Conservation (phyloP, 2,113 vertebrate species). For the Puffinus mauretanicus region DNA sequence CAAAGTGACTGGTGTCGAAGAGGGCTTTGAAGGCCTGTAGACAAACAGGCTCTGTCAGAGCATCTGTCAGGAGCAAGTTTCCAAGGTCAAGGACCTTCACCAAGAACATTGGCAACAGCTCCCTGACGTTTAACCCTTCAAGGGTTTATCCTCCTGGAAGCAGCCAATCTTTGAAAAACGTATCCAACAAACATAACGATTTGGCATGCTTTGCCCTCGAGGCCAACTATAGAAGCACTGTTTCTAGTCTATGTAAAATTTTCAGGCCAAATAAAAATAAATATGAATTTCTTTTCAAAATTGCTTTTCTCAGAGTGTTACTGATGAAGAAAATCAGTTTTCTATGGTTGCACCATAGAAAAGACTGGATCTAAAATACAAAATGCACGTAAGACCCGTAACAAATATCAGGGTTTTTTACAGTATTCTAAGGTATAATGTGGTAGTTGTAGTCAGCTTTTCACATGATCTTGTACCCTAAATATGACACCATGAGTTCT, state of each 20-base stretch:
- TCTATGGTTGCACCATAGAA: neutral
- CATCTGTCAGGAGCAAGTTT: neutral
- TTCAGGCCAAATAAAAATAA: neutral
- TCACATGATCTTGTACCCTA: neutral
- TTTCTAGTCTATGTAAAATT: neutral
- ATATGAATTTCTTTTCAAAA: neutral
- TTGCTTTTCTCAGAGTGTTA: neutral
- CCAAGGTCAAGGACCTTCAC: constrained; percentile 7
- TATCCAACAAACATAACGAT: neutral
- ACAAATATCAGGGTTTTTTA: neutral
- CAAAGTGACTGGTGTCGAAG: neutral
- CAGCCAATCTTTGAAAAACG: neutral
- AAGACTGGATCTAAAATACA: neutral
- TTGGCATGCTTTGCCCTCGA: neutral
- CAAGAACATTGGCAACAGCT: neutral
- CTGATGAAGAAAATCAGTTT: neutral
- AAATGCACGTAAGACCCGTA: neutral
- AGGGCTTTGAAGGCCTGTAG: neutral
- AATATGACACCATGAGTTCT: neutral
- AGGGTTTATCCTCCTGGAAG: neutral
- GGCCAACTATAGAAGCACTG: neutral
- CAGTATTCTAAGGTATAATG: neutral
- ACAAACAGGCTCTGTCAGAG: neutral
- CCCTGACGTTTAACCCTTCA: neutral
- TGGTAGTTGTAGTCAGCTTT: neutral